These are phyloP conservation scores for Elegia similella DNA, from an alignment of 2,888 invertebrate species.

Conservation along the genomic window DNA sequence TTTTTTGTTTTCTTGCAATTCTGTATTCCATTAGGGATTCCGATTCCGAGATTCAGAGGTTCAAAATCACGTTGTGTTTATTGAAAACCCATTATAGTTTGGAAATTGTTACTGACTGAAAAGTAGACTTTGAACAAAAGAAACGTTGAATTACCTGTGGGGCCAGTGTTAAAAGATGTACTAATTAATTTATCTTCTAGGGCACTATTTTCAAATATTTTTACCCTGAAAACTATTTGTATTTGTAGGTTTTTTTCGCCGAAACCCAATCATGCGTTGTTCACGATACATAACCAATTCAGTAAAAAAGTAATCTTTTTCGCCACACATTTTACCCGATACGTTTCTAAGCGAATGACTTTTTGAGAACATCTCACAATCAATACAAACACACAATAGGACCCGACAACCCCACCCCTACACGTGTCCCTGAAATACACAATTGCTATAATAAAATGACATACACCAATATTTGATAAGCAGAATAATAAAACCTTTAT, in stretches of 20 bases:
- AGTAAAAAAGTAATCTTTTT: slow-evolving; percentile 16
- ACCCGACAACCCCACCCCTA: not conserved
- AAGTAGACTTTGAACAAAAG: no score
- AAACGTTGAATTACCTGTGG: no score
- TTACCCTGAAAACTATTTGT: no score
- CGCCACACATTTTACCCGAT: slow-evolving; percentile 11
- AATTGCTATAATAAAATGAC: not conserved
- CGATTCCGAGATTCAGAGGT: no score
- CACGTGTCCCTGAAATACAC: not conserved
- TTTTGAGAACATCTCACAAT: slow-evolving; percentile 11
- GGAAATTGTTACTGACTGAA: no score
- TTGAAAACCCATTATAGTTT: no score
- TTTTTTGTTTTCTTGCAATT: no score
- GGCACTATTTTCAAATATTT: no score
- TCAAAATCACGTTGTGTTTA: no score
- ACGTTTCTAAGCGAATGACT: slow-evolving; percentile 9
- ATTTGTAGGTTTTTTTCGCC: not conserved
- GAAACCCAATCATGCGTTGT: slow-evolving; percentile 12
- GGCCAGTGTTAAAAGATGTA: no score
- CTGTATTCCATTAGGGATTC: no score
- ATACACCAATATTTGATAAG: not conserved
- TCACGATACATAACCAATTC: slow-evolving; percentile 11
- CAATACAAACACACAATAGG: slow-evolving; percentile 4
- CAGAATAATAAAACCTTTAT: not conserved
- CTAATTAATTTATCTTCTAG: no score